A percentile compares a stretch with the other conserved stretches of the same genome.
Evolutionary conservation across 2,797 vertebrate species (phyloP).

Genomic region (Gymnothorax javanicus): DNA sequence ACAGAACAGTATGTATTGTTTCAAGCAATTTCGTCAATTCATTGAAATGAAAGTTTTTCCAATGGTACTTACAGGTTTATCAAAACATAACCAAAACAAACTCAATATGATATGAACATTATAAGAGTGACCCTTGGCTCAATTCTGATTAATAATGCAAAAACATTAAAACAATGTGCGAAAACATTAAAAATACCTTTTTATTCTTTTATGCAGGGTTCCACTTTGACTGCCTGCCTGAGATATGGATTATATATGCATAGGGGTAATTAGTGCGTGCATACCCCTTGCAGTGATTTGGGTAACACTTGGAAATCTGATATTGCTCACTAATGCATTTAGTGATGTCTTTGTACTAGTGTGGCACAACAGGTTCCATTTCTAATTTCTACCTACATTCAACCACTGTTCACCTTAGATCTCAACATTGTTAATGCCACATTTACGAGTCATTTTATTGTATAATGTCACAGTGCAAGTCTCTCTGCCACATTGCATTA

Average conservation of each 20-base stretch:
- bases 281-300: not conserved
- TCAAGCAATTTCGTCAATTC: no score
- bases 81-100: no score
- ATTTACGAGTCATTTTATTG: not conserved
- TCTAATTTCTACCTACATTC: not conserved
- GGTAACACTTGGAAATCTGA: not conserved
- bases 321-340: not conserved
- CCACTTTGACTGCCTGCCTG: not conserved
- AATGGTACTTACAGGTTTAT: no score
- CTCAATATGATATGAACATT: no score
- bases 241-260: not conserved
- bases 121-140: no score
- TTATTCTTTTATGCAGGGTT: not conserved
- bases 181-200: not conserved
- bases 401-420: not conserved
- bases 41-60: no score
- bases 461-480: not conserved
- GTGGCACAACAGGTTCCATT: not conserved
- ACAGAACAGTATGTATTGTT: no score
- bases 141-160: no score
- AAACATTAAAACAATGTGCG: not conserved
- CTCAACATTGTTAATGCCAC: not conserved
- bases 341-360: not conserved
- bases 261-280: no score
- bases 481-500: not conserved